Evolutionary conservation across 2,113 vertebrate species (phyloP).

Genomic region (Numenius arquata): DNA sequence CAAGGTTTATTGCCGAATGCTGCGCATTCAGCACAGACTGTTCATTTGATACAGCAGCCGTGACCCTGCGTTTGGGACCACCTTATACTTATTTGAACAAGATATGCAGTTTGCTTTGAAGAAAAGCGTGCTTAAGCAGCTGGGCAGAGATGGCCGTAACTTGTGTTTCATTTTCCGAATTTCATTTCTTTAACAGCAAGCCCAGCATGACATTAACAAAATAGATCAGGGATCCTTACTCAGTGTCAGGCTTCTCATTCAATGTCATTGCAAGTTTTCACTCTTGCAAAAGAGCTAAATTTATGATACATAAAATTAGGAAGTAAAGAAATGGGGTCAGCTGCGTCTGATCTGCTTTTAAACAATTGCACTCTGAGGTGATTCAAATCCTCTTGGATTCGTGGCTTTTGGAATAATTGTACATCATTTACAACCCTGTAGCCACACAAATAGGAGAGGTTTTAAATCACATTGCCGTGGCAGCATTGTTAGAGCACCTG

Average conservation of each 20-base stretch:
- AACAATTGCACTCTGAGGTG: neutral
- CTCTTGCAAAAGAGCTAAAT: neutral
- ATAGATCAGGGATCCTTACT: neutral
- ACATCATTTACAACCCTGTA: neutral
- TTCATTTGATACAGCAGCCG: neutral
- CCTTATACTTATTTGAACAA: neutral
- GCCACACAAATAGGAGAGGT: neutral
- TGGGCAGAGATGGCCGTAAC: neutral
- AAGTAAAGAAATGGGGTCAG: neutral
- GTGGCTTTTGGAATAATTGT: neutral
- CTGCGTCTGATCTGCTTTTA: neutral
- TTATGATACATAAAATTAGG: conserved; percentile 20
- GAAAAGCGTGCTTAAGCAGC: neutral
- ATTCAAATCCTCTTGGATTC: neutral
- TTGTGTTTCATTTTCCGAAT: neutral
- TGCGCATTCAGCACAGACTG: neutral
- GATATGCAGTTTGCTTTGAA: neutral
- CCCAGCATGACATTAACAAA: neutral
- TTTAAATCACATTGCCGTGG: neutral
- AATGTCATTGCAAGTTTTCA: neutral
- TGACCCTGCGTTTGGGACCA: neutral
- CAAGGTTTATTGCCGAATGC: neutral
- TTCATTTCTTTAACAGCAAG: neutral
- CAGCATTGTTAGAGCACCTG: neutral
- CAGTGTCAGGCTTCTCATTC: neutral